Conservation (phyloP, 2,888 invertebrate genomes). For the Platycnemis pennipes region DNA sequence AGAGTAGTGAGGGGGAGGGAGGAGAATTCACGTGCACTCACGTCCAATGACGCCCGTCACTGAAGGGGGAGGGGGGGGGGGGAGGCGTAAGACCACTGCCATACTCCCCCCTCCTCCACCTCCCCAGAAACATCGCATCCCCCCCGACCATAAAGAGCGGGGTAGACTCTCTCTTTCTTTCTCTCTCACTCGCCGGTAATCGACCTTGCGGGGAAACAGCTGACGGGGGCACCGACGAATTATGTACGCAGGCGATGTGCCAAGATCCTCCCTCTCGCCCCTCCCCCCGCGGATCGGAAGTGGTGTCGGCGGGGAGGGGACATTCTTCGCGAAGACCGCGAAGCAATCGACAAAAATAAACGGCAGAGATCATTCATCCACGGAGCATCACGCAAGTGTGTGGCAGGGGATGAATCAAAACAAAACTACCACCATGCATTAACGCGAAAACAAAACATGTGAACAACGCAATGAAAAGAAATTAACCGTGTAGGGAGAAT, state of each 20-base stretch:
- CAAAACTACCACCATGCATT: too few relatives aligned
- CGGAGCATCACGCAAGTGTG: too few relatives aligned
- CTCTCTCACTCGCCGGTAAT: conserved; percentile 6
- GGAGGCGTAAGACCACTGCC: conserved; percentile 59
- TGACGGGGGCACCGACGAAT: conserved; percentile 69
- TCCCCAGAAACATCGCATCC: background rate
- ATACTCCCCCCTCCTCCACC: background rate
- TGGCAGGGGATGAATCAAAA: too few relatives aligned
- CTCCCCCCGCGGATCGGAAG: background rate
- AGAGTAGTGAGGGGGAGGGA: conserved; percentile 71
- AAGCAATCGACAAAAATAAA: too few relatives aligned
- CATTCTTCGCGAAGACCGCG: background rate
- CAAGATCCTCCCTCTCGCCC: background rate
- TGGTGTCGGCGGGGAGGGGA: background rate
- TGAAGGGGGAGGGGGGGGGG: conserved; percentile 76
- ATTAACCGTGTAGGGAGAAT: too few relatives aligned
- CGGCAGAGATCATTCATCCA: too few relatives aligned
- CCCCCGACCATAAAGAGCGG: background rate
- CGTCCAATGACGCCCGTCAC: conserved; percentile 71
- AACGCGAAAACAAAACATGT: too few relatives aligned
- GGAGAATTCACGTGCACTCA: conserved; percentile 70
- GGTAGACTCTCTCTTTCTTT: background rate
- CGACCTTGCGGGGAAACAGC: conserved; percentile 70
- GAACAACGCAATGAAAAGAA: too few relatives aligned
- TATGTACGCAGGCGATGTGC: conserved; percentile 53